phyloP scores from a whole-genome alignment of 2,797 vertebrate species.

The Choloepus didactylus region DNA sequence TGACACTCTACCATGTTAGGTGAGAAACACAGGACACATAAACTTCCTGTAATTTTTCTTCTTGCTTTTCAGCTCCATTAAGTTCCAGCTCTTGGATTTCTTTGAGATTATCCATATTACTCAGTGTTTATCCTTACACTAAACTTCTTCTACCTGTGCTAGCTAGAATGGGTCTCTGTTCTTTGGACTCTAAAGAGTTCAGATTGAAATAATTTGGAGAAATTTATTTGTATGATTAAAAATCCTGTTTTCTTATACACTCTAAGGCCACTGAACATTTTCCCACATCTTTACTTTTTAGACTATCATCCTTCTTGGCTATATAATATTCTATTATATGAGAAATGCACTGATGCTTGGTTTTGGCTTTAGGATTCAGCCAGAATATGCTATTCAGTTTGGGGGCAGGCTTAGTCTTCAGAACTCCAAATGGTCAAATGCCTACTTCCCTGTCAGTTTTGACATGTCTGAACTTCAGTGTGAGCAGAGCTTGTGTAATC shows the following conservation, averaged over 20 bases:
- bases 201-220: neutral
- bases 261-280: neutral
- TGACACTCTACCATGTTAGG: neutral
- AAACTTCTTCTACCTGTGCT: neutral
- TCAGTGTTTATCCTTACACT: neutral
- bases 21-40: neutral
- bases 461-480: slow-evolving; percentile 2
- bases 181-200: neutral
- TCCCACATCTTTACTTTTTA: neutral
- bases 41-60: neutral
- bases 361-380: slow-evolving; percentile 22
- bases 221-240: neutral
- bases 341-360: neutral
- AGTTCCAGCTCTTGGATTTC: slow-evolving; percentile 43
- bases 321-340: neutral
- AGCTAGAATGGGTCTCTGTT: neutral
- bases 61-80: neutral
- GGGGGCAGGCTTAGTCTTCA: neutral
- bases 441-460: neutral
- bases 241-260: neutral
- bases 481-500: neutral
- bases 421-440: neutral
- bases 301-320: neutral
- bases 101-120: neutral
- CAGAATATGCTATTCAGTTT: neutral